phyloP scores from a whole-genome alignment of 2,797 vertebrate genomes.

The Sebastes vulpes region DNA sequence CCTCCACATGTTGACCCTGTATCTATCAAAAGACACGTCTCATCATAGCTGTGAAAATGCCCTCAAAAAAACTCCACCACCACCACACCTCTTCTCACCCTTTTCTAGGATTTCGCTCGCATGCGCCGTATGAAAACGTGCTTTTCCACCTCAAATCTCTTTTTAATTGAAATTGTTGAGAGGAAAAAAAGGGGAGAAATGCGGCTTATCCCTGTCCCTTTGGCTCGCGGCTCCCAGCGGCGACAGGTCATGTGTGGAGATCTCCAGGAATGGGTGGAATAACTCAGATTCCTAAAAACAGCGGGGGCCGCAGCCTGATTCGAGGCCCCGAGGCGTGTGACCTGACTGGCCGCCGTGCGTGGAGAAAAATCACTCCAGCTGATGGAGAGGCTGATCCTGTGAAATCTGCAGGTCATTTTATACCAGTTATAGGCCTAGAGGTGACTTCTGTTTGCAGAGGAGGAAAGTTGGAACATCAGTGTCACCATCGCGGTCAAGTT shows the following conservation, averaged over 20 bases:
- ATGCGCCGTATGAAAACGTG: constrained; percentile 71
- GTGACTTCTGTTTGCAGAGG: neutral
- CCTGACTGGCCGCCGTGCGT: constrained; percentile 10
- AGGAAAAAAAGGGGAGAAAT: constrained; percentile 61
- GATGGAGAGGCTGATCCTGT: constrained; percentile 1
- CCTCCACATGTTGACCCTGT: neutral
- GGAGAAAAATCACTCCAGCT: constrained; percentile 27
- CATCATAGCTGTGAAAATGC: neutral
- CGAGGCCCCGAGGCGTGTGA: constrained; percentile 19
- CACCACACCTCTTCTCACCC: constrained; percentile 24
- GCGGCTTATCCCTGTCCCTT: constrained; percentile 83
- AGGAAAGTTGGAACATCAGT: neutral
- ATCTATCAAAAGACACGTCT: neutral
- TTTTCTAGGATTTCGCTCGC: constrained; percentile 35
- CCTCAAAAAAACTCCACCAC: constrained; percentile 1
- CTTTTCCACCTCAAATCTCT: constrained; percentile 88
- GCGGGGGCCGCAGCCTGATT: constrained; percentile 55
- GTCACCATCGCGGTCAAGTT: constrained; percentile 32
- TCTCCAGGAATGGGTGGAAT: constrained; percentile 80
- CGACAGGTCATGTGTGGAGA: constrained; percentile 80
- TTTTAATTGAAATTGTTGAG: constrained; percentile 87
- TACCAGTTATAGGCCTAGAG: neutral
- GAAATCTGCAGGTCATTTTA: neutral
- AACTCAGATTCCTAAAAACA: constrained; percentile 85
- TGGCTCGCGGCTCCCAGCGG: constrained; percentile 69